phyloP scores from a whole-genome alignment of 2,113 vertebrate genomes.

The Menidia beryllina region DNA sequence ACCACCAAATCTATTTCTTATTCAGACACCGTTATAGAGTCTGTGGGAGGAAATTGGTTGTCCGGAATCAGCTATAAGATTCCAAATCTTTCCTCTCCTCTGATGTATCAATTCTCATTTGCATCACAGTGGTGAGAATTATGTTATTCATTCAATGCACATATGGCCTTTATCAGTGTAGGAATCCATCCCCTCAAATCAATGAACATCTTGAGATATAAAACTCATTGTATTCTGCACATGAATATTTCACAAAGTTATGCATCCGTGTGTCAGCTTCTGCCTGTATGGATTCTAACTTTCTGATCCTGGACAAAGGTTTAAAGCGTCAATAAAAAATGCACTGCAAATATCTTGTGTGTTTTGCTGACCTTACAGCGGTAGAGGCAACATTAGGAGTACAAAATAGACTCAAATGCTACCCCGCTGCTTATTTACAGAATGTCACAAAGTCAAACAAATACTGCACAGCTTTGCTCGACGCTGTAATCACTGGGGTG shows the following conservation, averaged over 20 bases:
- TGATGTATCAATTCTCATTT: slow-evolving; percentile 69
- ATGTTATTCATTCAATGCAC: slow-evolving; percentile 5
- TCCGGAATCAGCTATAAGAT: slow-evolving; percentile 55
- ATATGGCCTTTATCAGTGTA: slow-evolving; percentile 17
- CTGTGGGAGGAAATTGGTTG: slow-evolving; percentile 44
- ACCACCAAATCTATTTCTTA: slow-evolving; percentile 56
- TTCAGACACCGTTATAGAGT: slow-evolving; percentile 59
- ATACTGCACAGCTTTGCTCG: slow-evolving; percentile 70
- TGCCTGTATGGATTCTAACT: slow-evolving; percentile 25
- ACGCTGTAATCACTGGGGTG: slow-evolving; percentile 61
- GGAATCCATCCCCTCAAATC: background rate
- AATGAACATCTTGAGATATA: background rate
- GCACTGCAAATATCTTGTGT: slow-evolving; percentile 16
- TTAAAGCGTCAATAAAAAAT: slow-evolving; percentile 26
- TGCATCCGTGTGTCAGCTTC: slow-evolving; percentile 20
- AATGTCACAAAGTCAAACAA: slow-evolving; percentile 68
- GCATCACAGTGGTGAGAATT: slow-evolving; percentile 52
- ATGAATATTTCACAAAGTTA: background rate
- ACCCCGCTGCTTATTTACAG: slow-evolving; percentile 66
- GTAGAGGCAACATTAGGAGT: slow-evolving; percentile 15
- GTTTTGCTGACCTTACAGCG: slow-evolving; percentile 37
- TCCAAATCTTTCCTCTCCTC: slow-evolving; percentile 53
- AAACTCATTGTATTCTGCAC: background rate
- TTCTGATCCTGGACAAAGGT: slow-evolving; percentile 27
- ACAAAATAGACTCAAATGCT: slow-evolving; percentile 35